Evolutionary conservation across 2,113 vertebrate species (phyloP).

Genomic region (Fulmarus glacialis): DNA sequence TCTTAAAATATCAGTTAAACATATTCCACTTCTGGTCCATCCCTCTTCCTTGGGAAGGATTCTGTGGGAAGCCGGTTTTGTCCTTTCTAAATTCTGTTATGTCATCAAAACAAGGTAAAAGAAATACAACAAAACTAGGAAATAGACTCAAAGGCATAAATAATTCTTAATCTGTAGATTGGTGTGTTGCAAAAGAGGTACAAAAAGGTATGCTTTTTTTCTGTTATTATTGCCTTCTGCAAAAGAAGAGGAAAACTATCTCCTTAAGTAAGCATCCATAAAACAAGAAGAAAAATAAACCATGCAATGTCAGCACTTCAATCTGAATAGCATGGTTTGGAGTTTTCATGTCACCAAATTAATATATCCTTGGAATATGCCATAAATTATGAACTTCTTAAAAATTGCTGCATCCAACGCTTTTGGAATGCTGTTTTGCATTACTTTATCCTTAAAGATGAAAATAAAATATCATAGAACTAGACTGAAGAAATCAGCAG

Average conservation of each 20-base stretch:
- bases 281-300: conserved; percentile 24
- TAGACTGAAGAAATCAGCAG: not conserved
- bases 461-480: conserved; percentile 10
- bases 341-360: conserved; percentile 27
- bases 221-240: not conserved
- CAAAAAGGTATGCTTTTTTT: not conserved
- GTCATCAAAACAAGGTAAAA: not conserved
- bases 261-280: not conserved
- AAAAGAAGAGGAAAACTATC: not conserved
- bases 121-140: not conserved
- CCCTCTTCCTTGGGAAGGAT: not conserved
- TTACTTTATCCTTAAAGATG: not conserved
- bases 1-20: not conserved
- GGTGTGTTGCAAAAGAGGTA: not conserved
- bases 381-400: conserved; percentile 11
- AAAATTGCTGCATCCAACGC: conserved; percentile 20
- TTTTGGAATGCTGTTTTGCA: not conserved
- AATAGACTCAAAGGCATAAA: not conserved
- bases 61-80: not conserved
- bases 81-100: not conserved
- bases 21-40: not conserved
- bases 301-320: conserved; percentile 33
- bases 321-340: not conserved
- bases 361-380: conserved; percentile 13
- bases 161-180: not conserved